Base-by-base conservation (phyloP, 2,888 invertebrate genomes). In the Monopis laevigella region DNA sequence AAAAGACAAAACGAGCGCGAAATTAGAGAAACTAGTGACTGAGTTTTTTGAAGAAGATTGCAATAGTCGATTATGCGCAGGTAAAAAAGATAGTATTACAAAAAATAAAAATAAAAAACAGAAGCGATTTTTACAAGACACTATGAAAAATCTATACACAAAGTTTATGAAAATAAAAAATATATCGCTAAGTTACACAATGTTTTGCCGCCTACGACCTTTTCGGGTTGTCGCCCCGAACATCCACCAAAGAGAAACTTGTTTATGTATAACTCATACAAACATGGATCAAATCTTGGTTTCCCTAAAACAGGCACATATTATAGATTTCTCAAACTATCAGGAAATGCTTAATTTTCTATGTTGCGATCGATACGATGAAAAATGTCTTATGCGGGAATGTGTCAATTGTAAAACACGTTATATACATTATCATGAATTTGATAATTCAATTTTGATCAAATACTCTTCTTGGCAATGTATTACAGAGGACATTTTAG, bases 341-440 rank as follows among this genome's bases (percentile, higher is more conserved):
- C 42, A 45, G 40, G 34, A 7, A 8, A 40, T 46, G 43, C 46
- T 47, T 41, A 43, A 47, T 42, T 40, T 35, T 40, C 41, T 44
- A 45, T 48, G 47, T 41, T 47, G 48, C 42, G 43, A 47, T 43
- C 43, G 45, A 42, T 45, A 48, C 41, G 45, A 45, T 39, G 48
- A 47, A 44, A 42, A 47, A 39, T 48, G 48, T 45, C 44, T 46
- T 29, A 19, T 39, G 40, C 41, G 46, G 39, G 40, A 44, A 34
- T 46, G 46, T 43, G 35, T 39, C 30, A 44, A 38, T 42, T 48
- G 45, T 42, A 46, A 36, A 42, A 29, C 40, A 40, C 30, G 43
- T 40, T 40, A 10, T 10, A 44, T 43, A 44, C 36, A 28, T 42
- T 36, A 42, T 43, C 40, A 40, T 42, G 46, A 44, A 40, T 46